Evolutionary conservation across 1,140 invertebrate genomes (phyloP).

Genomic region (Aradophagus sp.): DNA sequence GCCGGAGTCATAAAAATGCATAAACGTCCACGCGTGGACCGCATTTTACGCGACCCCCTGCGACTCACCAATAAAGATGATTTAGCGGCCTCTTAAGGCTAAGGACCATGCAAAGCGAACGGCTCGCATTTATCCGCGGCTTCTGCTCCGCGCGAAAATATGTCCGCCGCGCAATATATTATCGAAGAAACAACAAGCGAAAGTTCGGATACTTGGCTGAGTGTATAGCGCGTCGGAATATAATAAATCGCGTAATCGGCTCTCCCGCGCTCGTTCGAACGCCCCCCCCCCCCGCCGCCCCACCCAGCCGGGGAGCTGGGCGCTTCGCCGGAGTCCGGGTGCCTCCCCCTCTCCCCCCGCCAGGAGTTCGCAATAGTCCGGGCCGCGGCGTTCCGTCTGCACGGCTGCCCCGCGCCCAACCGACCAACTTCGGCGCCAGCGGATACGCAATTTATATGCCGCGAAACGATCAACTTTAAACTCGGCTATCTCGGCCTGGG

Average conservation of each 20-base stretch:
- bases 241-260: slow-evolving; percentile 59
- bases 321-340: too few species aligned
- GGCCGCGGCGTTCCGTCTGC: slow-evolving; percentile 26
- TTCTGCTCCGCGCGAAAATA: slow-evolving; percentile 32
- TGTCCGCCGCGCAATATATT: slow-evolving; percentile 46
- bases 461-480: slow-evolving; percentile 64
- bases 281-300: neutral
- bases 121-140: slow-evolving; percentile 9
- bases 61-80: too few species aligned
- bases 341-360: slow-evolving; percentile 14
- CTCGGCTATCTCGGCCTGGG: slow-evolving; percentile 58
- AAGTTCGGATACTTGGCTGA: slow-evolving; percentile 49
- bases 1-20: too few species aligned
- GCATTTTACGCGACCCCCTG: too few species aligned
- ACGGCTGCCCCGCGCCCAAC: slow-evolving; percentile 14
- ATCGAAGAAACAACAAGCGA: slow-evolving; percentile 56
- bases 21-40: too few species aligned
- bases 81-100: too few species aligned
- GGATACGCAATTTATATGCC: slow-evolving; percentile 64
- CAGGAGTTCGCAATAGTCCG: slow-evolving; percentile 36
- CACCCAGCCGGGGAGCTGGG: too few species aligned
- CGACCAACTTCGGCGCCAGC: slow-evolving; percentile 56
- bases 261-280: slow-evolving; percentile 34
- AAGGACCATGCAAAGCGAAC: slow-evolving; percentile 10
- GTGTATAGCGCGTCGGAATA: slow-evolving; percentile 47